phyloP scores from a whole-genome alignment of 2,888 invertebrate species.

The Dione vanillae region DNA sequence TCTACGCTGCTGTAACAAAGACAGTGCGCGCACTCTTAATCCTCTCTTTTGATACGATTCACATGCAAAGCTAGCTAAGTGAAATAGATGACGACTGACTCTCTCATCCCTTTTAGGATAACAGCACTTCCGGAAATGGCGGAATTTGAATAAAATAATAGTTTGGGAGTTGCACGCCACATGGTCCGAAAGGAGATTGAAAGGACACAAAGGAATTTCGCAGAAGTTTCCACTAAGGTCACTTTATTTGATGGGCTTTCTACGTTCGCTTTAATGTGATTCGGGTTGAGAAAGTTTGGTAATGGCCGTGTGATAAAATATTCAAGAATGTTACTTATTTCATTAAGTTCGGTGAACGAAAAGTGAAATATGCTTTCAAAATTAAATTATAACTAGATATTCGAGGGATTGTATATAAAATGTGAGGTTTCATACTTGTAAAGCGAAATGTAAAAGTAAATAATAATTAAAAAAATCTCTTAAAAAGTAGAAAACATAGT shows the following conservation, averaged over 20 bases:
- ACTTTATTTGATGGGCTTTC: constrained; percentile 59
- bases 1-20: constrained; percentile 25
- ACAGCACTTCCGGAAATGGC: constrained; percentile 52
- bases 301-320: constrained; percentile 24
- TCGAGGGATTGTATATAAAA: no score
- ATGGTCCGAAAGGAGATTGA: constrained; percentile 54
- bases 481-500: no score
- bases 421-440: no score
- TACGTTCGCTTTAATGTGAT: constrained; percentile 43
- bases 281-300: constrained; percentile 39
- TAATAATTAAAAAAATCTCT: no score
- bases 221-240: constrained; percentile 55
- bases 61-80: constrained; percentile 44
- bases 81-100: constrained; percentile 43
- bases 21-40: constrained; percentile 37
- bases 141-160: constrained; percentile 78
- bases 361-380: no score
- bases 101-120: constrained; percentile 53
- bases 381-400: no score
- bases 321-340: constrained; percentile 18
- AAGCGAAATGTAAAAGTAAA: no score
- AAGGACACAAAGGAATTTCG: constrained; percentile 57
- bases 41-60: constrained; percentile 43
- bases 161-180: constrained; percentile 63
- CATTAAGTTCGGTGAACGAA: neutral